Percentiles rank a stretch among this genome's conserved stretches.
These are phyloP conservation scores for Luperina nickerlii DNA, from an alignment of 2,888 invertebrate genomes.

Conservation along the genomic window DNA sequence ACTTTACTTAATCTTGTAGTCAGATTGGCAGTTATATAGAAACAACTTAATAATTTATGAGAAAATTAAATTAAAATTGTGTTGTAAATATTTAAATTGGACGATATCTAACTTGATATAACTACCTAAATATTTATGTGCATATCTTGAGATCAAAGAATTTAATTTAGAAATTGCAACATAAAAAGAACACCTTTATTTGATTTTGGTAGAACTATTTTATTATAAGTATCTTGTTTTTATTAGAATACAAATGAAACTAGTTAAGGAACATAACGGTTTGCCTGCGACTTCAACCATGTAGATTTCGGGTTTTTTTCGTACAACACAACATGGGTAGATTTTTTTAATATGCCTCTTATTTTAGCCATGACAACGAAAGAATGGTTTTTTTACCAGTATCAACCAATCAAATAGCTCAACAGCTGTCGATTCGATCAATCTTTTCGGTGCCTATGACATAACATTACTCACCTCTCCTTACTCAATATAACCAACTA, in stretches of 20 bases:
- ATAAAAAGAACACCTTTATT: not conserved
- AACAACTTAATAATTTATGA: not conserved
- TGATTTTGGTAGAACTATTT: not conserved
- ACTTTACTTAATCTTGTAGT: not conserved
- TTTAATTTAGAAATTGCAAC: constrained; percentile 19
- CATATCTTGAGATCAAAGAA: constrained; percentile 12
- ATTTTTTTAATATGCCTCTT: not conserved
- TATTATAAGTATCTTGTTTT: not conserved
- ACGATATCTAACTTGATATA: not conserved
- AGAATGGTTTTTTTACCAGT: not conserved
- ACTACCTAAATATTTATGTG: not conserved
- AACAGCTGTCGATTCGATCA: not conserved
- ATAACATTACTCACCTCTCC: not conserved
- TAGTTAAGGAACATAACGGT: not conserved
- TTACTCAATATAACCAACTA: not conserved
- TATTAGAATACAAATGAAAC: not conserved
- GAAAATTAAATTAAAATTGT: not conserved
- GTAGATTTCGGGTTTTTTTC: not conserved
- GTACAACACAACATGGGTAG: not conserved
- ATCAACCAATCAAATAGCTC: not conserved
- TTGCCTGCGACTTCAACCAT: not conserved
- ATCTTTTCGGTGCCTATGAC: not conserved
- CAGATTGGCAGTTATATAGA: not conserved
- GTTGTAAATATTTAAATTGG: constrained; percentile 19
- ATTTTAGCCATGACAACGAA: not conserved